Evolutionary conservation across 2,888 invertebrate species (phyloP).

Genomic region (Drymonia ruficornis): DNA sequence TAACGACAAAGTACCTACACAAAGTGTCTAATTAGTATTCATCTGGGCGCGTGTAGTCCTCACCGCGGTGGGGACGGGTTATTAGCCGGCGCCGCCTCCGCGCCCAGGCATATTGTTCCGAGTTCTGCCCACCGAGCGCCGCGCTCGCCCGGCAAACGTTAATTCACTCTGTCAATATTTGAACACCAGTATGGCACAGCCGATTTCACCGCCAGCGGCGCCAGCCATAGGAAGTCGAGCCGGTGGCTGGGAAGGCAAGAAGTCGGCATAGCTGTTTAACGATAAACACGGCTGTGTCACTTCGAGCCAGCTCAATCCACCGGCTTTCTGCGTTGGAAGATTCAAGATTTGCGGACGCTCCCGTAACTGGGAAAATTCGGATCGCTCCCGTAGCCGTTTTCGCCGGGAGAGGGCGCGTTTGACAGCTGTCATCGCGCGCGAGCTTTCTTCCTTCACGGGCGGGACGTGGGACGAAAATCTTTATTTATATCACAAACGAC

Average conservation of each 20-base stretch:
- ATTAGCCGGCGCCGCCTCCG: conserved; percentile 84
- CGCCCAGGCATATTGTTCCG: conserved; percentile 83
- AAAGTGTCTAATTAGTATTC: conserved; percentile 82
- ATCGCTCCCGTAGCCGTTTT: conserved; percentile 73
- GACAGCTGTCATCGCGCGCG: conserved; percentile 76
- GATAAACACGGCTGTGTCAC: conserved; percentile 91
- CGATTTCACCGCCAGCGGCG: conserved; percentile 55
- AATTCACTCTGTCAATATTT: conserved; percentile 77
- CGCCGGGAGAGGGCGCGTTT: conserved; percentile 71
- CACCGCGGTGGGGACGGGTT: conserved; percentile 84
- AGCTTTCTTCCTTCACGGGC: conserved; percentile 49
- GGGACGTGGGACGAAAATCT: conserved; percentile 63
- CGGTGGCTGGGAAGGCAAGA: conserved; percentile 91
- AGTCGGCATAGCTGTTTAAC: conserved; percentile 94
- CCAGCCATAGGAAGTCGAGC: conserved; percentile 60
- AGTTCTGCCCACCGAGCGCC: conserved; percentile 78
- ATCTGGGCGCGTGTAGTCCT: conserved; percentile 82
- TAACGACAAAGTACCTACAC: conserved; percentile 63
- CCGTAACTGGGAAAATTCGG: conserved; percentile 66
- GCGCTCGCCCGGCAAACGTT: conserved; percentile 69
- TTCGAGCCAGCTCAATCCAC: conserved; percentile 91
- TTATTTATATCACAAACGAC: conserved; percentile 83
- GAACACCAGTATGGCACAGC: conserved; percentile 58
- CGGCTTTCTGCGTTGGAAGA: conserved; percentile 74
- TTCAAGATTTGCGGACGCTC: conserved; percentile 64